Base-by-base conservation (phyloP, 2,797 vertebrate genomes). In the Pithecia hirsuta region DNA sequence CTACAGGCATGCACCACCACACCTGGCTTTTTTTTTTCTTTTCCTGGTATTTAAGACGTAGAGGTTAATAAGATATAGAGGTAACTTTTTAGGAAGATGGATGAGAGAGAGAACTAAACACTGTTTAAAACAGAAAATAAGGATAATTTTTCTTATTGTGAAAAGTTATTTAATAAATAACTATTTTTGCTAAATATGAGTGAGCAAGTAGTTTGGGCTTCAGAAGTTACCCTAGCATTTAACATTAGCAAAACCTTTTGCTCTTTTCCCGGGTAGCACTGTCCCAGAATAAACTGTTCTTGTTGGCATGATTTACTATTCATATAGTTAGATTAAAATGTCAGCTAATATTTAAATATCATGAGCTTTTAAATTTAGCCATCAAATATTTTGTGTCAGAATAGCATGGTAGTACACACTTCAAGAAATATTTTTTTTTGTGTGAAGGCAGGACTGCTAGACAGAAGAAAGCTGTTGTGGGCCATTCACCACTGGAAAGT, bases 401-500 rank as follows among this genome's bases (percentile, higher is more conserved):
- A 74, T 95, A 81, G 57, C 44, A 64, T 95, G 86, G 72, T 89
- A 75, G 8, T 0, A 30, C 50, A 50, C 94, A 87, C 70, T 97
- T 98, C 24, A 97, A 83, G 89, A 78, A 96, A 59, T 84, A 7
- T 91, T 82, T 96, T 95, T 96, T 97, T 70, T 91, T 39, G n/a
- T 96, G 0, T 98, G 94, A 97, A 96, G 93, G 39, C 50, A 93
- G 96, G 83, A 89, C 97, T 98, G 46, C 93, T 98, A 97, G 88
- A 94, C 89, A 24, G 94, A 95, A 98, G 95, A 96, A 97, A 78
- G 75, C 93, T 41, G 22, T 96, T 98, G 93, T 97, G 96, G 98
- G 95, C 55, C 89, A 8, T 96, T 97, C 96, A 81, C 96, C 94
- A 96, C 59, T 98, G 95, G 96, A 91, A 94, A 97, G 96, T 97